Evolutionary conservation across 2,797 vertebrate species (phyloP).

Genomic region (Vireo griseus): DNA sequence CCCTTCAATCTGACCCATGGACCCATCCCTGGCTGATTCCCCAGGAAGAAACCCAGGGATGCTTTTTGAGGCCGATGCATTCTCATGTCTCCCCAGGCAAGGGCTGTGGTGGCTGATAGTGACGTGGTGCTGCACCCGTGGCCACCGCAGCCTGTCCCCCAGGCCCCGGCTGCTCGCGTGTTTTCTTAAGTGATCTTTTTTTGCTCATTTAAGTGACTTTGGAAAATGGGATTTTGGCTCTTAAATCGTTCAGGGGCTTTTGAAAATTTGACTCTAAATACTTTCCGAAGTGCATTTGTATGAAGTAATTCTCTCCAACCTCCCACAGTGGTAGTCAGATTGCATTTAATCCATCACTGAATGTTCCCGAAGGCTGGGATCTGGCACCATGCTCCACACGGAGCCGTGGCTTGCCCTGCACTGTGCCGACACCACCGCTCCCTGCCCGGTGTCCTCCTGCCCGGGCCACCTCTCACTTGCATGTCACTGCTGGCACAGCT

Average conservation of each 20-base stretch:
- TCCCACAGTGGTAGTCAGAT: constrained; percentile 64
- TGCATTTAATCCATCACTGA: constrained; percentile 68
- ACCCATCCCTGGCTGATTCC: background rate
- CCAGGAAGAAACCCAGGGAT: background rate
- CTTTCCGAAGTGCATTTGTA: constrained; percentile 60
- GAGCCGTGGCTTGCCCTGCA: background rate
- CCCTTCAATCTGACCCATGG: rapidly evolving
- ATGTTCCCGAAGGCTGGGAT: constrained; percentile 61
- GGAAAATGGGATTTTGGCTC: constrained; percentile 63
- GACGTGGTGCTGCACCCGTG: background rate
- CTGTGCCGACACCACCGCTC: background rate
- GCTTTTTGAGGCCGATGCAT: rapidly evolving
- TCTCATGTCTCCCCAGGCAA: rapidly evolving
- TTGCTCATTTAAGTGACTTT: constrained; percentile 46
- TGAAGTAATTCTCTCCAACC: constrained; percentile 67
- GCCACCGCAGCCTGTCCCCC: background rate
- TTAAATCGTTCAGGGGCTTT: constrained; percentile 62
- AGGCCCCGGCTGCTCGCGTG: background rate
- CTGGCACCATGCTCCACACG: constrained; percentile 37
- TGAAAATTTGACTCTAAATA: constrained; percentile 64
- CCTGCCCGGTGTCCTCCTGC: background rate
- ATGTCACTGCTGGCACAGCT: rapidly evolving
- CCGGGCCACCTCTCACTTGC: background rate
- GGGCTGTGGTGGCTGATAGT: rapidly evolving
- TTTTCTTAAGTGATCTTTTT: constrained; percentile 20